Evolutionary conservation across 1,140 invertebrate species (phyloP), one percentile per base, ranked within the genome.

Genomic region (Drosophila aff.): DNA sequence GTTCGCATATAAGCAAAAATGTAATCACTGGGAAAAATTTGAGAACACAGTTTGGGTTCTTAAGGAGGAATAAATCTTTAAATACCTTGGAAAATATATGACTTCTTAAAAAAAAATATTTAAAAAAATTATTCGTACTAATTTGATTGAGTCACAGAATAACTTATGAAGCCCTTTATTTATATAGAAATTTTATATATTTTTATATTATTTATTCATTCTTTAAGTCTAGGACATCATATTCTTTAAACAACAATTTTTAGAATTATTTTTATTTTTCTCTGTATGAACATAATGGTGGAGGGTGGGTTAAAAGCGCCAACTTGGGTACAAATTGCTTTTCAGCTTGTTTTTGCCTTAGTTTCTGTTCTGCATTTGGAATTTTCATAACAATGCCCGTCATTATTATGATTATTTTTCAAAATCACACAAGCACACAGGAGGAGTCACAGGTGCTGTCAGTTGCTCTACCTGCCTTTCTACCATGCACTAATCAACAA

Each of bases 391-490:
- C 78, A 85, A 82, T 90, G 55, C 68, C 59, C 72, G 79, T 90
- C 85, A 90, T 90, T 90, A 90, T 79, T 67, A 90, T 82, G 86
- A 90, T 90, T 90, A 90, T 90, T 91, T 90, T 90, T 90, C 85
- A 90, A 90, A 90, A 79, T 84, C 44, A 83, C 55, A 74, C 59
- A 41, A 3, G 21, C 59, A 47, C 43, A 63, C 49, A 5, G 23
- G 47, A 16, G 46, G 18, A 47, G 43, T 53, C 71, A 52, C 81
- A 82, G 79, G 79, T 82, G 79, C 73, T 57, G 73, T 76, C 59
- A 52, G 50, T 69, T 81, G 75, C 46, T 71, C 58, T 76, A 60
- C 67, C 62, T 50, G 76, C 80, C 46, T 49, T 26, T 64, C 71
- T 59, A 66, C 77, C 79, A 23, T 52, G 85, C 85, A 89, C 85